Evolutionary conservation across 1,140 invertebrate species (phyloP).

Genomic region (Neodiprion virginianus): DNA sequence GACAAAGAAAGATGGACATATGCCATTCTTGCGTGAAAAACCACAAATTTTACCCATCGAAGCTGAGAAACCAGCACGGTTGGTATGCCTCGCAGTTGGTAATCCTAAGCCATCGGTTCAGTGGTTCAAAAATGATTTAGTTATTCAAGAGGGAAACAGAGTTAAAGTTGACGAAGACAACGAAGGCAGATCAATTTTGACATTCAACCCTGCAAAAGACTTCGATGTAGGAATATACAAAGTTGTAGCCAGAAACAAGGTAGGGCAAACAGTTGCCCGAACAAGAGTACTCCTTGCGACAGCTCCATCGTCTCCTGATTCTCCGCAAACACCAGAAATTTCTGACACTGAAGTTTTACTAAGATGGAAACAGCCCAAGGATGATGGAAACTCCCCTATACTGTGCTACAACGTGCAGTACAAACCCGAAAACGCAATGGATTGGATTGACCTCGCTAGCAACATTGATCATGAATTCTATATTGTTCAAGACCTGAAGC

Average conservation of each 20-base stretch:
- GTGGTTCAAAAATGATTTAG: constrained; percentile 95
- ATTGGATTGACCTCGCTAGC: constrained; percentile 86
- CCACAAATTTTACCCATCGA: constrained; percentile 80
- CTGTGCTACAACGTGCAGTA: constrained; percentile 86
- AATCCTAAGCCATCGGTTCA: constrained; percentile 90
- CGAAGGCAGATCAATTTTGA: constrained; percentile 79
- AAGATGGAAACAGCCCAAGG: constrained; percentile 86
- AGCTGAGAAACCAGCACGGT: constrained; percentile 77
- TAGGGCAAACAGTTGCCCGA: constrained; percentile 78
- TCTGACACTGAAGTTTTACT: constrained; percentile 89
- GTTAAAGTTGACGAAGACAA: constrained; percentile 79
- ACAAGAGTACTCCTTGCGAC: constrained; percentile 77
- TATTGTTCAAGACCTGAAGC: constrained; percentile 77
- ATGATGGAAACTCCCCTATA: constrained; percentile 84
- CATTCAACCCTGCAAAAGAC: constrained; percentile 76
- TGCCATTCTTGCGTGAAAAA: constrained; percentile 84
- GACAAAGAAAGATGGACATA: constrained; percentile 77
- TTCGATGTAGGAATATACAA: constrained; percentile 94
- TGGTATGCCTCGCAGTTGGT: constrained; percentile 87
- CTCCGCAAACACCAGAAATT: constrained; percentile 80
- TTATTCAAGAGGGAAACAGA: constrained; percentile 79
- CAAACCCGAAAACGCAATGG: constrained; percentile 75
- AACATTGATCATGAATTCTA: constrained; percentile 96
- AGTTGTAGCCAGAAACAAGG: constrained; percentile 89
- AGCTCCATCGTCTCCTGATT: constrained; percentile 83